A percentile compares a stretch with the other conserved stretches of the same genome.
Conservation (phyloP, 2,888 invertebrate genomes). For the Diloba caeruleocephala region DNA sequence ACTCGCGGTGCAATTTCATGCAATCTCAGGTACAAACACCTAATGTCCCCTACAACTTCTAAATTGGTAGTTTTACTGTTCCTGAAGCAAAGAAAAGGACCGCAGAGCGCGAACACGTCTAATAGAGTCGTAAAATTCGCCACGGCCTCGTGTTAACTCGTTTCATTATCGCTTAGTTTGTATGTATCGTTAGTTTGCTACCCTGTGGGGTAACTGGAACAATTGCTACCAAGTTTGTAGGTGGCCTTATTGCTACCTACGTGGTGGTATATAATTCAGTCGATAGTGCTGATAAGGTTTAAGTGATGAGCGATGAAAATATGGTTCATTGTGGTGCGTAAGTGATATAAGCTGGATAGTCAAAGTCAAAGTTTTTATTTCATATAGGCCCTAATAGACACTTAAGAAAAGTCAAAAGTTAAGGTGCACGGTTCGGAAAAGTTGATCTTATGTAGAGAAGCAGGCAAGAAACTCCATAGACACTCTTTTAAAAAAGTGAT, state of each 20-base stretch:
- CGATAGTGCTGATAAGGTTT: too few species aligned
- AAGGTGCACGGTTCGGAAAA: too few species aligned
- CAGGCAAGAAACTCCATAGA: too few species aligned
- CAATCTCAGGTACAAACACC: slow-evolving; percentile 7
- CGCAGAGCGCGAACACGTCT: slow-evolving; percentile 11
- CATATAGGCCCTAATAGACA: too few species aligned
- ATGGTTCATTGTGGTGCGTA: too few species aligned
- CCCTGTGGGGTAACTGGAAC: slow-evolving; percentile 15
- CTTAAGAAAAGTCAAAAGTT: too few species aligned
- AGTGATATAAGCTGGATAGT: too few species aligned
- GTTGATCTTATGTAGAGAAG: too few species aligned
- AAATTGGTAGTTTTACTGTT: slow-evolving; percentile 25
- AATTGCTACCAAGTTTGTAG: slow-evolving; percentile 25
- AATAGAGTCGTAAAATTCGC: slow-evolving; percentile 49
- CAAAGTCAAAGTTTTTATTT: too few species aligned
- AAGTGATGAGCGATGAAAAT: not conserved
- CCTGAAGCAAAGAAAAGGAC: slow-evolving; percentile 12
- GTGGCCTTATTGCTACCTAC: slow-evolving; percentile 15
- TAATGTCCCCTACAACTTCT: slow-evolving; percentile 1
- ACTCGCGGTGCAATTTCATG: not conserved
- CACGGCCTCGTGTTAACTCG: slow-evolving; percentile 23
- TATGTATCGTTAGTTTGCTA: slow-evolving; percentile 16
- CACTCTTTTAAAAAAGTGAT: too few species aligned
- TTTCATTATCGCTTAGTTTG: slow-evolving; percentile 25
- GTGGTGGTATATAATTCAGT: not conserved